Base-by-base conservation (phyloP, 2,888 invertebrate species). In the Acanthopleura granulata region DNA sequence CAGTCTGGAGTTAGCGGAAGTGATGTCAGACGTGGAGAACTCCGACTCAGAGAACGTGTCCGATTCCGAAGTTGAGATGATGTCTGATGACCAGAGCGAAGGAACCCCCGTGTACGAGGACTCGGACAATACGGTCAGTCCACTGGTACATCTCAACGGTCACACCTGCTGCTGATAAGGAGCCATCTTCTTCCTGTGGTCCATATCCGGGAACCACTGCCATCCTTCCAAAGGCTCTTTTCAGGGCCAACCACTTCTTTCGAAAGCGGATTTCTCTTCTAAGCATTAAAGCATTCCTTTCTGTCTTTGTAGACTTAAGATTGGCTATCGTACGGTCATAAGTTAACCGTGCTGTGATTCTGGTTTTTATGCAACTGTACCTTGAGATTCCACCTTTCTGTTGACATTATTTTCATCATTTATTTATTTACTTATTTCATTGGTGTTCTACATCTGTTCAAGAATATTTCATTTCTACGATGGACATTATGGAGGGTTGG, bases 211-310 rank as follows among this genome's bases (percentile, higher is more conserved):
- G 18, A 57, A n/a, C n/a, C 57, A 57, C 57, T 40, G 9, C 6
- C 29, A 22, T 22, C 66, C 6, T 66, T 66, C 66, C 66, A 66
- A 66, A 66, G 66, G 66, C 66, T 27, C 66, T 66, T 66, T 66
- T 66, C 66, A 66, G 66, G 25, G 66, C 66, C 66, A 66, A 15
- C 66, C 66, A 66, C 22, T n/a, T 22, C 57, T n/a, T 12, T 22
- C 22, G 57, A 57, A 57, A 57, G 57, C 3, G 57, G 57, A 6
- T n/a, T 22, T 40, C 40, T 40, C 3, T 3, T 40, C 40, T 40
- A 40, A 40, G 40, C 3, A 40, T 40, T 6, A 40, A 40, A 40
- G 3, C 40, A 40, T 9, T 40, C 40, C 9, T 40, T 3, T 9
- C 40, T 9, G 40, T 40, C 9, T 40, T 9, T 40, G 40, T 9